Conservation (phyloP, 2,888 invertebrate genomes). For the Rhabditoides inermis region DNA sequence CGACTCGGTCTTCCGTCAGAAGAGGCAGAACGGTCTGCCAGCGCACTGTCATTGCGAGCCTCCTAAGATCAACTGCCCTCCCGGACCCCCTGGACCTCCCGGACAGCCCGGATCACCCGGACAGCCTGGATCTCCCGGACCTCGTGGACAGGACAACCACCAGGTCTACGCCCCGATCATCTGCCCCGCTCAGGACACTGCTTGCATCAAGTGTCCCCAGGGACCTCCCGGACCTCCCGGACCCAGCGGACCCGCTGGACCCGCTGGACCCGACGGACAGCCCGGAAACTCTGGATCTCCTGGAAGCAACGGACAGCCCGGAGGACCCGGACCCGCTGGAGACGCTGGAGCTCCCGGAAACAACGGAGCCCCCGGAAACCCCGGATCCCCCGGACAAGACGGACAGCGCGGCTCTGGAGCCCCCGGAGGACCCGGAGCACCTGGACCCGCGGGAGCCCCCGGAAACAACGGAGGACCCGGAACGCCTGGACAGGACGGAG, state of each 20-base stretch:
- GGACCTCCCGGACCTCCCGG: constrained; percentile 26
- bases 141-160: constrained; percentile 29
- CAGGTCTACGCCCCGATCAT: constrained; percentile 23
- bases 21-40: constrained; percentile 31
- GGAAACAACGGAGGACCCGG: constrained; percentile 22
- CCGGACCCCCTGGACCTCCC: constrained; percentile 35
- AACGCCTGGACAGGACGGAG: constrained; percentile 18
- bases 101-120: constrained; percentile 30
- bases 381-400: constrained; percentile 19
- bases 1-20: constrained; percentile 36
- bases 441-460: constrained; percentile 15
- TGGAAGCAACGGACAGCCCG: too few species aligned
- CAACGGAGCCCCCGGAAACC: too few species aligned
- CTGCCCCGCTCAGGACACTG: constrained; percentile 20
- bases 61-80: constrained; percentile 32
- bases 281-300: too few species aligned
- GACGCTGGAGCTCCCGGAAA: constrained; percentile 24
- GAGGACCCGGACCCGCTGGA: constrained; percentile 28
- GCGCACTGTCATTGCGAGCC: constrained; percentile 38
- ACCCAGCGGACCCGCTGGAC: constrained; percentile 9
- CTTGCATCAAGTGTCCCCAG: constrained; percentile 29
- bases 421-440: constrained; percentile 15
- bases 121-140: constrained; percentile 27
- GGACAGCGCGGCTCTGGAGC: constrained; percentile 4
- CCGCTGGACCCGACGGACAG: constrained; percentile 26